Base-by-base conservation (phyloP, 1,140 invertebrate species). In the Achroia grisella region DNA sequence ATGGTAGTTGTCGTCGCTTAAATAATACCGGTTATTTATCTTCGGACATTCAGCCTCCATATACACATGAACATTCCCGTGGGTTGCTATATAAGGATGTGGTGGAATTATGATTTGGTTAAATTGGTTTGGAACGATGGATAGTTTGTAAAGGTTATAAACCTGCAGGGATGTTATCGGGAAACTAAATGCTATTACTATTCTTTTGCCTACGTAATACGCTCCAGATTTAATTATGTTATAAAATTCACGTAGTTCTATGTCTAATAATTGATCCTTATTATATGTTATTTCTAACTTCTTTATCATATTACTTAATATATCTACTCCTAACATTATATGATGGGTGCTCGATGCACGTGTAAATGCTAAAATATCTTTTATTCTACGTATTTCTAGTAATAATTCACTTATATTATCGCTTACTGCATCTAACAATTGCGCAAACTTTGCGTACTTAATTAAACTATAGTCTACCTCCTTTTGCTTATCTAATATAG, bases 11-110 rank as follows among this genome's bases (percentile, higher is more conserved):
- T 4, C 10, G 5, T 29, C 28, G 4, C 28, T 29, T 29, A 54
- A 65, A 31, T 61, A 52, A 51, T 53, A 51, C 35, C 32, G 39
- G 36, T 11, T 48, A 30, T 30, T 59, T 8, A 39, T 44, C 47
- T 63, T 63, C 47, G 52, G 50, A 44, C 52, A 62, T 52, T 52
- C 50, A 23, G 51, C 40, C 43, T 55, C 52, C 36, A 49, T 49
- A 51, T 71, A 71, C 61, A 64, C 48, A 14, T 48, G 57, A 27
- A 30, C n/a, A 15, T 48, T 48, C 44, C 44, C 39, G 29, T 49
- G 44, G 13, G 44, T 66, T 61, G 57, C 62, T 46, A 63, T 27
- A 35, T 45, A 68, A 17, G 59, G 62, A 59, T 10, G 43, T 33
- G 58, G 34, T 23, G 66, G 60, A 12, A 70, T 62, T 28, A 70